A percentile compares a stretch with the other conserved stretches of the same genome.
Conservation (phyloP, 30 jellyfish, hydroid and myxozoan genomes). For the Cassiopea xamachana region DNA sequence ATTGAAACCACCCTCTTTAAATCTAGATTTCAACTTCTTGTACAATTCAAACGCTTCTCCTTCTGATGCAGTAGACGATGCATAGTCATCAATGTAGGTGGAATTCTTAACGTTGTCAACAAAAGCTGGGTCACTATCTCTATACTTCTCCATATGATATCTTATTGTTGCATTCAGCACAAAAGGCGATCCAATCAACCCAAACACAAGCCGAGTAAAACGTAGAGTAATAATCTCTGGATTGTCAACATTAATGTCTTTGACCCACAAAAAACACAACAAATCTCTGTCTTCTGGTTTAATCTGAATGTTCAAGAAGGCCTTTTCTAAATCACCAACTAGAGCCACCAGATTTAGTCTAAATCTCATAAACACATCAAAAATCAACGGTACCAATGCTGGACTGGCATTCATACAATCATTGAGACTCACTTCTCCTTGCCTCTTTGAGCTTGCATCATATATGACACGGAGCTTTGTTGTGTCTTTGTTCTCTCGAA, state of each 20-base stretch:
- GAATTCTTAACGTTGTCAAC: not conserved
- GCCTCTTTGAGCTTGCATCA: not conserved
- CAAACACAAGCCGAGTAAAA: not conserved
- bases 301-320: not conserved
- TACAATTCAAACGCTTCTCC: not conserved
- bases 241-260: not conserved
- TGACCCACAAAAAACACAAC: constrained; percentile 8
- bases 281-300: not conserved
- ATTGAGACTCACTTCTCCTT: constrained; percentile 5
- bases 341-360: not conserved
- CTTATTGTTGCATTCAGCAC: not conserved
- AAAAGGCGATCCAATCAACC: not conserved
- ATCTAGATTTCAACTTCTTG: not conserved
- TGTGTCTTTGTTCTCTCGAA: not conserved
- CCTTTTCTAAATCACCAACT: constrained; percentile 29
- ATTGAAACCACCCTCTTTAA: not conserved
- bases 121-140: not conserved
- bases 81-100: not conserved
- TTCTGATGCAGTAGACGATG: not conserved
- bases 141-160: not conserved
- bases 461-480: constrained; percentile 10
- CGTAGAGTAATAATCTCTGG: not conserved
- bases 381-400: not conserved
- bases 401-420: constrained; percentile 4
- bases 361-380: constrained; percentile 29